Base-by-base conservation (phyloP, 1,140 invertebrate species). In the Psix sp. region DNA sequence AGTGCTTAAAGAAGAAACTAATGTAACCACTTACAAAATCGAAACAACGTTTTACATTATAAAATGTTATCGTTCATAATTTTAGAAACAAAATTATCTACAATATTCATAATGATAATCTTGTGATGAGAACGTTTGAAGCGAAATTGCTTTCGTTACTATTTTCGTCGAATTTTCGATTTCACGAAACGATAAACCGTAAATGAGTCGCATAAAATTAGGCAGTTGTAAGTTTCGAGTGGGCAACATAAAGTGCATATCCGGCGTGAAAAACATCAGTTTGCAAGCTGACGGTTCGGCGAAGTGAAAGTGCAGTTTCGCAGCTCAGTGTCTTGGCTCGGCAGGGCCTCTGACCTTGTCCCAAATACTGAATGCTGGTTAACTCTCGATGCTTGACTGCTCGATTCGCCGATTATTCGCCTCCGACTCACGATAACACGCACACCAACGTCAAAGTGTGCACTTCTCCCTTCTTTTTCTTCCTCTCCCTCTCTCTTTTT, bases 311-410 rank as follows among this genome's bases (percentile, higher is more conserved):
- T 85, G 80, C 81, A 83, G 74, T 77, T 78, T 78, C 73, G 67
- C 71, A 73, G 70, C 59, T 76, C 78, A 70, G 80, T 79, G 80
- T 83, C 82, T 84, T 76, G 79, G 78, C 77, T 74, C 70, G 74
- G 51, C 65, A 70, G 72, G 72, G 72, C 72, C 73, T 75, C 84
- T 87, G 85, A 87, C 85, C 85, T 87, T 87, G 85, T 87, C 85
- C 85, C 83, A 86, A 87, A 87, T 87, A 86, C 84, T 83, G 70
- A 54, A 63, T 76, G 56, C 76, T 76, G 73, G 71, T 77, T 73
- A 74, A 71, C 78, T 74, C 68, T 74, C 68, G 56, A 62, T 72
- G 62, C 48, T 49, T 78, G 66, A 71, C 68, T 79, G 68, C 74
- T 62, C 63, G 70, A 65, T 68, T 81, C 65, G 68, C 67, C 77